Conservation (phyloP, 1,140 invertebrate species). For the Pristionchus pacificus region DNA sequence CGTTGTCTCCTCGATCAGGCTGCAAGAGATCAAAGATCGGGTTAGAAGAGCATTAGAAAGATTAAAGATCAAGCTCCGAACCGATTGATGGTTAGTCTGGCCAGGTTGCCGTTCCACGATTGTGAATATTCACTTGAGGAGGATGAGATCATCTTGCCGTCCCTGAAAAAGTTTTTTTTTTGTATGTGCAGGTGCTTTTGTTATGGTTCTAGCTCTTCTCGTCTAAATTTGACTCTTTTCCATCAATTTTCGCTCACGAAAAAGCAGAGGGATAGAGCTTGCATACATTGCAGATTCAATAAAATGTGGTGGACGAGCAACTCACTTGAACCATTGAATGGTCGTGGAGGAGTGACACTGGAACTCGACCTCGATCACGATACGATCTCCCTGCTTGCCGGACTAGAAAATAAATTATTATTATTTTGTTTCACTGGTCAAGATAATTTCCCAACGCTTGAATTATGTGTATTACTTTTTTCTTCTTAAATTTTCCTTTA, state of each 20-base stretch:
- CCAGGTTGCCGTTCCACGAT: slow-evolving; percentile 45
- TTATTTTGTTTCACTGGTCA: background rate
- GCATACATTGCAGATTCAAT: no score
- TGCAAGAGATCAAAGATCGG: no score
- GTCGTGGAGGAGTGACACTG: slow-evolving; percentile 54
- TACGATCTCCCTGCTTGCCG: slow-evolving; percentile 40
- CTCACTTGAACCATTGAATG: slow-evolving; percentile 55
- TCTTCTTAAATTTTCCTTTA: no score
- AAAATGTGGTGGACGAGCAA: background rate
- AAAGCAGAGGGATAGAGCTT: no score
- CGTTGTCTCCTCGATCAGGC: slow-evolving; percentile 40
- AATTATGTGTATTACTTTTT: no score
- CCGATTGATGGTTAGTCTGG: slow-evolving; percentile 38
- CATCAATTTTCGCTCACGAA: no score
- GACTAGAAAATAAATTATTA: slow-evolving; percentile 16
- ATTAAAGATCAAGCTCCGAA: no score
- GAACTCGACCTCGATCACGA: slow-evolving; percentile 47
- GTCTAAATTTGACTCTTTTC: no score
- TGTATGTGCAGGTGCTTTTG: no score
- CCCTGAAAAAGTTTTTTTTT: slow-evolving; percentile 38
- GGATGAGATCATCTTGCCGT: slow-evolving; percentile 34
- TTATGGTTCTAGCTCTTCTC: no score
- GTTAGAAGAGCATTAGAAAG: no score
- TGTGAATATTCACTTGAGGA: slow-evolving; percentile 39
- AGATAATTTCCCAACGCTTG: no score